phyloP scores from a whole-genome alignment of 2,797 vertebrate species.

The Micromesistius poutassou region DNA sequence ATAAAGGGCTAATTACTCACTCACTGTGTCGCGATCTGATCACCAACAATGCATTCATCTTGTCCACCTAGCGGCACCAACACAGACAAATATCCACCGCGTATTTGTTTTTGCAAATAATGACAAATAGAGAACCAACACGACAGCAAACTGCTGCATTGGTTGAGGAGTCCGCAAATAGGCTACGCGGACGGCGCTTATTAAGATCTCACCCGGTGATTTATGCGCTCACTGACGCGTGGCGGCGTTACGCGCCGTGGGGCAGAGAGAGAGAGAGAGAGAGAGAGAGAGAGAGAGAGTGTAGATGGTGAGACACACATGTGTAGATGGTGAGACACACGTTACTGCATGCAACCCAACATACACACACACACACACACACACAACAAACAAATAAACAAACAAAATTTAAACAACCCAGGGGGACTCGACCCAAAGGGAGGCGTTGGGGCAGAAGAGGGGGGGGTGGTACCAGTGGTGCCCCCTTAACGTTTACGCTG shows the following conservation, averaged over 20 bases:
- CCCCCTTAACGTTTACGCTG: not conserved
- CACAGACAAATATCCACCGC: not conserved
- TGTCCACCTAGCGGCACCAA: not conserved
- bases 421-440: too few relatives aligned
- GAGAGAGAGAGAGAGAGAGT: too few relatives aligned
- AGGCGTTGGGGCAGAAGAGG: not conserved
- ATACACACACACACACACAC: not conserved
- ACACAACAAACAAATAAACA: not conserved
- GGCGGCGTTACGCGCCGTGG: too few relatives aligned
- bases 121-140: not conserved
- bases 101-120: too few relatives aligned
- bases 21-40: not conserved
- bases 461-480: too few relatives aligned
- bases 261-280: too few relatives aligned
- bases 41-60: not conserved
- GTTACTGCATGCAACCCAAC: not conserved
- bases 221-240: too few relatives aligned
- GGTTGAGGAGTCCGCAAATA: not conserved
- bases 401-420: too few relatives aligned
- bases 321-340: not conserved
- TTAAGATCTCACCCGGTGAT: not conserved
- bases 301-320: too few relatives aligned
- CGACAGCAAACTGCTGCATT: not conserved
- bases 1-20: not conserved
- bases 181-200: not conserved